These are phyloP conservation scores for Heliconius charithonia DNA, from an alignment of 2,888 invertebrate species.

Conservation along the genomic window DNA sequence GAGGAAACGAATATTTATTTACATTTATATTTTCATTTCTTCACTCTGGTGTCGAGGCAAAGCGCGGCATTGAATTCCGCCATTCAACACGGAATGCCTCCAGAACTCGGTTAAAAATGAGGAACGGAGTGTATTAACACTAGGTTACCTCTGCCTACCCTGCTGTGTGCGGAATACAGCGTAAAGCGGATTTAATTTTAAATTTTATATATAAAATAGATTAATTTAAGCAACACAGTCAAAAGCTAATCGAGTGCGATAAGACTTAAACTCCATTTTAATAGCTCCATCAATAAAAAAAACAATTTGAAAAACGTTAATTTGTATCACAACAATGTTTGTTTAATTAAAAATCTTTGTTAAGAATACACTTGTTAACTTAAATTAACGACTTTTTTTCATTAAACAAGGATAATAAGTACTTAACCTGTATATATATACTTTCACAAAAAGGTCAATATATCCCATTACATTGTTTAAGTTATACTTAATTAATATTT, in stretches of 20 bases:
- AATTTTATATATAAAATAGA: too few relatives aligned
- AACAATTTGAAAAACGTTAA: background rate
- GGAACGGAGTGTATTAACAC: too few relatives aligned
- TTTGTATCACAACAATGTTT: conserved; percentile 6
- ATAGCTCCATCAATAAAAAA: background rate
- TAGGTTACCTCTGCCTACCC: too few relatives aligned
- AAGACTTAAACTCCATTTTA: background rate
- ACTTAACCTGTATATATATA: conserved; percentile 2
- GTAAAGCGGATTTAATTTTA: too few relatives aligned
- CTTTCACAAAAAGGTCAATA: conserved; percentile 8
- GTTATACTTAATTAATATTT: conserved; percentile 13
- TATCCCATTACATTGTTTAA: background rate
- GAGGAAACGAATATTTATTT: too few relatives aligned
- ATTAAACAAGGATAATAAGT: background rate
- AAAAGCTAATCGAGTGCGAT: background rate
- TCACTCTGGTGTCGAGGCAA: too few relatives aligned
- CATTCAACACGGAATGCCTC: too few relatives aligned
- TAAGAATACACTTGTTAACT: conserved; percentile 10
- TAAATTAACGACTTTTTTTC: conserved; percentile 18
- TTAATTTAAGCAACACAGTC: too few relatives aligned
- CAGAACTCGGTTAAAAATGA: too few relatives aligned
- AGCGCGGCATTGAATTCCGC: too few relatives aligned
- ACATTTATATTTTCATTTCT: too few relatives aligned
- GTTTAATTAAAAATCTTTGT: conserved; percentile 17
- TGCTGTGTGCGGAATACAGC: too few relatives aligned